phyloP scores from a whole-genome alignment of 2,888 invertebrate genomes.

The Sminthurides aquaticus region DNA sequence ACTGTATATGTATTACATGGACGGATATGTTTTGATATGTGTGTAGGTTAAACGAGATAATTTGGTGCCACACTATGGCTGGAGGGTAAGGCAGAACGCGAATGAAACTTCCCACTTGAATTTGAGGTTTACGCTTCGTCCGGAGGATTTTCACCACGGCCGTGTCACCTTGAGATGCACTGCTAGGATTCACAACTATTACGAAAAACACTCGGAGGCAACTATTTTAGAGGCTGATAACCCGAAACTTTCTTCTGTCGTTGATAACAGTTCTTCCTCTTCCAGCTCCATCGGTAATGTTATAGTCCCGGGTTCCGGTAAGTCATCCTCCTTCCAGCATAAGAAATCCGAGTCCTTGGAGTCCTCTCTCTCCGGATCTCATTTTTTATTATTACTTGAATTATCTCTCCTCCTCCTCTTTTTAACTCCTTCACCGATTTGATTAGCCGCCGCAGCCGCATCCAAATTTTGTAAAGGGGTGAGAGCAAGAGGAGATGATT shows the following conservation, averaged over 20 bases:
- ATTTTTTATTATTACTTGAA: neutral
- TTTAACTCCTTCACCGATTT: too few species aligned
- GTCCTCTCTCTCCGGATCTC: too few species aligned
- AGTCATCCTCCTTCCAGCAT: conserved; percentile 2
- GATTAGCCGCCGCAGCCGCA: too few species aligned
- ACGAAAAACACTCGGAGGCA: conserved; percentile 23
- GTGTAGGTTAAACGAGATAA: conserved; percentile 16
- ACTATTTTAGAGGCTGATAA: conserved; percentile 32
- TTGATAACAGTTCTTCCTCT: conserved; percentile 33
- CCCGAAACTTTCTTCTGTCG: conserved; percentile 39
- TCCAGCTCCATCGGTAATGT: conserved; percentile 25
- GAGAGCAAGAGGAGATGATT: too few species aligned
- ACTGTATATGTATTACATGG: too few species aligned
- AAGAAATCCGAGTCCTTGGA: neutral
- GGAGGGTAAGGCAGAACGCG: conserved; percentile 16
- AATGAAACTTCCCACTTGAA: conserved; percentile 30
- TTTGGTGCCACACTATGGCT: conserved; percentile 13
- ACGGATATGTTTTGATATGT: neutral
- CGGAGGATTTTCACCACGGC: conserved; percentile 27
- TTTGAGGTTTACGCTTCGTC: conserved; percentile 35
- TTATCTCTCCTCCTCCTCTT: neutral
- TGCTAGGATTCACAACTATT: conserved; percentile 32
- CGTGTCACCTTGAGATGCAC: conserved; percentile 32
- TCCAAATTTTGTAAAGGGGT: too few species aligned
- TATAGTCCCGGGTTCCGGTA: conserved; percentile 7